Evolutionary conservation across 2,113 vertebrate genomes (phyloP).

Genomic region (Stigmatopora nigra): DNA sequence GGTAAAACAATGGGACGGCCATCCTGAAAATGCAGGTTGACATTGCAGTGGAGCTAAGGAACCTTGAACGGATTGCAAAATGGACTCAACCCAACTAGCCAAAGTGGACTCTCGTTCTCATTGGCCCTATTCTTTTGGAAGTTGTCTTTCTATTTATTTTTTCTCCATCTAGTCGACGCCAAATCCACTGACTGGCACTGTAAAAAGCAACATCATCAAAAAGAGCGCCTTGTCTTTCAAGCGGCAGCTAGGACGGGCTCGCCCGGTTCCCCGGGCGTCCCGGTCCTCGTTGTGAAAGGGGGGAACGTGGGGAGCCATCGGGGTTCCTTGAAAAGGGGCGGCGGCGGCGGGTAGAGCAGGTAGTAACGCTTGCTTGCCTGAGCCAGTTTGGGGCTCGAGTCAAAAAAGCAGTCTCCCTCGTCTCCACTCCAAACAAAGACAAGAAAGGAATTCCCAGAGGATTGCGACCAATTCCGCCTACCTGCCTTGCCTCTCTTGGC

Average conservation of each 20-base stretch:
- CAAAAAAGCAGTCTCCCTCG: conserved; percentile 12
- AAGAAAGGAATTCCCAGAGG: conserved; percentile 60
- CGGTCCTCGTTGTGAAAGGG: conserved; percentile 24
- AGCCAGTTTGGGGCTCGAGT: conserved; percentile 6
- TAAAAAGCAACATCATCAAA: conserved; percentile 16
- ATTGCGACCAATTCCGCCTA: conserved; percentile 40
- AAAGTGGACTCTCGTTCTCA: not conserved
- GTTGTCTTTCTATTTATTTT: not conserved
- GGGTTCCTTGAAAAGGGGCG: conserved; percentile 26
- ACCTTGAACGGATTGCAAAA: not conserved
- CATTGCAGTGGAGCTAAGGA: not conserved
- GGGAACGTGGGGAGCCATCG: conserved; percentile 23
- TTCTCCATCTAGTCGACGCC: conserved; percentile 8
- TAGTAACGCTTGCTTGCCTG: not conserved
- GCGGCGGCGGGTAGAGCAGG: not conserved
- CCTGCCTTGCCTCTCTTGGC: conserved; percentile 11
- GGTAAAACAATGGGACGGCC: no score
- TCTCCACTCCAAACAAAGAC: conserved; percentile 45
- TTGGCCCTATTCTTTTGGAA: not conserved
- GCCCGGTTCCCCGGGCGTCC: conserved; percentile 35
- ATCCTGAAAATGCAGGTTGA: no score
- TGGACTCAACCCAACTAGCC: not conserved
- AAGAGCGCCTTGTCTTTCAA: conserved; percentile 33
- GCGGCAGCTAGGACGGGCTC: conserved; percentile 9
- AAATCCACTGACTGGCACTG: conserved; percentile 17